These are phyloP conservation scores for Luperina nickerlii DNA, from an alignment of 2,888 invertebrate genomes.

Conservation along the genomic window DNA sequence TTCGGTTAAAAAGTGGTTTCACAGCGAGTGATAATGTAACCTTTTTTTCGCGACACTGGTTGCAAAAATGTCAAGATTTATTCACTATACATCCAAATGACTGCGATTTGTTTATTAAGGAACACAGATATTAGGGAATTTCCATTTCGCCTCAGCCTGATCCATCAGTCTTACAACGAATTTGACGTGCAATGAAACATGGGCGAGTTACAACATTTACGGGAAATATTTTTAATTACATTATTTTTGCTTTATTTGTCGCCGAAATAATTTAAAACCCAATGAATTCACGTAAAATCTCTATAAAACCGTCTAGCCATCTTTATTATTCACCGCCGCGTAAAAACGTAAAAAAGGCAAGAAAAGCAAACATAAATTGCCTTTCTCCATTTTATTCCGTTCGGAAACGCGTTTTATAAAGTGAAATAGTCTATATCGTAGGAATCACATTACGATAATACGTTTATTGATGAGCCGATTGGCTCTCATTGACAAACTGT, in stretches of 20 bases:
- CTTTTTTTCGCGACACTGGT: not conserved
- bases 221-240: too few species aligned
- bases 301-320: constrained; percentile 2
- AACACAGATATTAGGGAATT: not conserved
- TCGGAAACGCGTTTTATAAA: constrained; percentile 53
- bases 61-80: not conserved
- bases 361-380: constrained; percentile 41
- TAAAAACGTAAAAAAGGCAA: constrained; percentile 22
- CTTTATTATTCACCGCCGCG: constrained; percentile 22
- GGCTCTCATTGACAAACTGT: constrained; percentile 64
- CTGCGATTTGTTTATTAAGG: not conserved
- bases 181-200: too few species aligned
- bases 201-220: not conserved
- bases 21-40: not conserved
- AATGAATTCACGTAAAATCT: constrained; percentile 1
- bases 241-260: constrained; percentile 1
- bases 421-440: constrained; percentile 44
- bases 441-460: constrained; percentile 60
- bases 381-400: constrained; percentile 49
- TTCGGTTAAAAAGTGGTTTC: constrained; percentile 6
- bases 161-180: not conserved
- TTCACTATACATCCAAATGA: not conserved
- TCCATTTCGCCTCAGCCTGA: not conserved
- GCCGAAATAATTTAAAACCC: not conserved
- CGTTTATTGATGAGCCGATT: constrained; percentile 55